Evolutionary conservation across 2,797 vertebrate genomes (phyloP), one percentile per base, ranked within the genome.

Genomic region (Parambassis ranga): DNA sequence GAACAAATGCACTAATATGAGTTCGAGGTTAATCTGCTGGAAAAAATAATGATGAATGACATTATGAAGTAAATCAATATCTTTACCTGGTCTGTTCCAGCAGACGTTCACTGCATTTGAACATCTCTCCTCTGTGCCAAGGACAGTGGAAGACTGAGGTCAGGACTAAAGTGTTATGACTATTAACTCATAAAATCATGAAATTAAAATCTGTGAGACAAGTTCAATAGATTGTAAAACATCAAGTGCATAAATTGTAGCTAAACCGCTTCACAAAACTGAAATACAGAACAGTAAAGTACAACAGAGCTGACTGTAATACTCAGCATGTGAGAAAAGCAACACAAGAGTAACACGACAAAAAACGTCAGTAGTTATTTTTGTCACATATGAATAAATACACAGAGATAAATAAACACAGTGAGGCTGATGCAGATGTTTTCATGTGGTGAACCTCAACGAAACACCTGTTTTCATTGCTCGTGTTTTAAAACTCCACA

Each of bases 41-140:
- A 42, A 27, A 14, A 51, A 52, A 48, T 27, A 55, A 58, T 37
- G 33, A 71, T 48, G 32, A 47, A 36, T 66, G 44, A 39, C 36
- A 32, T 48, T 33, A 22, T 52, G 16, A 52, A 71, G 61, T 20
- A 57, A 59, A 36, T 36, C 18, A 39, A 18, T 67, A 56, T 38
- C 28, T 66, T 37, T 43, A 28, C 26, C 36, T 26, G 8, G 30
- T 57, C 18, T n/a, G 26, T 67, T 42, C 11, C 20, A 31, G 30
- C 18, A 65, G 49, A 50, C 27, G 31, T 39, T 52, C 11, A 6
- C 22, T 43, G 35, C 33, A 16, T 50, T 33, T 14, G 22, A 60
- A 18, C 32, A 37, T 42, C 55, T 76, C 33, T 49, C 13, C 20
- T 49, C 23, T 33, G 0, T 28, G 13, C 33, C 10, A 32, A 26